Conservation (phyloP, 1,140 invertebrate genomes). For the Ptiloglossa arizonensis region DNA sequence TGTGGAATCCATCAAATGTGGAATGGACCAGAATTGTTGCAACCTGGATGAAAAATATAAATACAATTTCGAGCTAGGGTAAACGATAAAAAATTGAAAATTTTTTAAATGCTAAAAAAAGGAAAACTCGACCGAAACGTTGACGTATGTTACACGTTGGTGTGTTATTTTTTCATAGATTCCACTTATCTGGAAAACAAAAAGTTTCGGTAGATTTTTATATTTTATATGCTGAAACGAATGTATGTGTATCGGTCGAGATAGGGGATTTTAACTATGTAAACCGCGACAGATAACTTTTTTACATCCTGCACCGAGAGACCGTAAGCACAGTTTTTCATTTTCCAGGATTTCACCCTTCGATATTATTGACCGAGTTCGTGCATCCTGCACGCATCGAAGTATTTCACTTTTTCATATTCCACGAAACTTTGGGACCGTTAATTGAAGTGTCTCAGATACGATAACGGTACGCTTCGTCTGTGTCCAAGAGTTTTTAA, state of each 20-base stretch:
- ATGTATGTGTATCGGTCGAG: neutral
- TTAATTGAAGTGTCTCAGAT: neutral
- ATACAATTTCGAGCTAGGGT: no score
- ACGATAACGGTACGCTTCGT: neutral
- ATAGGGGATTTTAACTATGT: neutral
- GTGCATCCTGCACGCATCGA: no score
- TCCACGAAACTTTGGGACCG: neutral
- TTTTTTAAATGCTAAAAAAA: no score
- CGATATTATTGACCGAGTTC: neutral
- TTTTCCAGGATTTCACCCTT: constrained; percentile 4
- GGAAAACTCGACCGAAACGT: no score
- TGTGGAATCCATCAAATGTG: no score
- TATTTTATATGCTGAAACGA: neutral
- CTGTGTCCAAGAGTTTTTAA: neutral
- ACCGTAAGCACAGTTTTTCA: constrained; percentile 5
- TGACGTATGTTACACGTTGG: no score
- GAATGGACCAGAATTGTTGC: no score
- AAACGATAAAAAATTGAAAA: no score
- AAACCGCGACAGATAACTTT: neutral
- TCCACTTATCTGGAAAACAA: no score
- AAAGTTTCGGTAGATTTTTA: no score
- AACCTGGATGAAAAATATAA: no score
- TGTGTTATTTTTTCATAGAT: no score
- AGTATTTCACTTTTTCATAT: neutral
- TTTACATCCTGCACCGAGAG: neutral